A percentile compares a stretch with the other conserved stretches of the same genome.
These are phyloP conservation scores for Hirundichthys speculiger DNA, from an alignment of 2,113 vertebrate genomes.

Conservation along the genomic window DNA sequence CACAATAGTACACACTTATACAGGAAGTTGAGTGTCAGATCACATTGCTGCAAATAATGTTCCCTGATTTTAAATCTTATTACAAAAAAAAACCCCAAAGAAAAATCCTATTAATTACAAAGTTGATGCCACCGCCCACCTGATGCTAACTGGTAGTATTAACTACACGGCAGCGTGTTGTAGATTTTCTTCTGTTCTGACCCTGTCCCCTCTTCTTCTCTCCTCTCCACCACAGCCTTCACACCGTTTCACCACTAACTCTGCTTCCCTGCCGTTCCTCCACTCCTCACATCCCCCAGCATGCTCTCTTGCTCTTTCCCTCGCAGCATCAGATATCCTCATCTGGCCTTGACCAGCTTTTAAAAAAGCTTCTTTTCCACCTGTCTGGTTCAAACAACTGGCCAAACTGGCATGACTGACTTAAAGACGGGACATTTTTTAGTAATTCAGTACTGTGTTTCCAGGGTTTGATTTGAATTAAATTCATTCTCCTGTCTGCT, in stretches of 20 bases:
- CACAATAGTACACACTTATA: too few species aligned
- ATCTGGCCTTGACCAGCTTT: background rate
- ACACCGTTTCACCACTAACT: constrained; percentile 41
- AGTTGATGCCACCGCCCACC: too few species aligned
- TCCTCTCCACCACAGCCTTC: constrained; percentile 51
- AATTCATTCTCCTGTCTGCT: background rate
- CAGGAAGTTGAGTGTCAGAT: too few species aligned
- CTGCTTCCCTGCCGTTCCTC: constrained; percentile 39
- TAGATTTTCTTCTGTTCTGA: constrained; percentile 26
- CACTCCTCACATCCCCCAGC: constrained; percentile 33
- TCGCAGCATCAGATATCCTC: constrained; percentile 1
- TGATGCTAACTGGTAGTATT: too few species aligned
- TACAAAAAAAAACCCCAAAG: too few species aligned
- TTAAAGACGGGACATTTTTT: too few species aligned
- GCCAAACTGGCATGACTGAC: too few species aligned
- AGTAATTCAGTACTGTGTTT: background rate
- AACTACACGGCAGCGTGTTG: too few species aligned
- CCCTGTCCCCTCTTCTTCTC: constrained; percentile 23
- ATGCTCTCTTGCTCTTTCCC: constrained; percentile 31
- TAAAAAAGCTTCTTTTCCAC: background rate
- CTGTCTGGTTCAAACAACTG: background rate
- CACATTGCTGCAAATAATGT: too few species aligned
- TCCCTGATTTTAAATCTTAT: too few species aligned
- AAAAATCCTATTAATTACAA: too few species aligned
- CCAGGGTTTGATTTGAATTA: constrained; percentile 5